Evolutionary conservation across 2,113 vertebrate genomes (phyloP).

Genomic region (Jaculus jaculus): DNA sequence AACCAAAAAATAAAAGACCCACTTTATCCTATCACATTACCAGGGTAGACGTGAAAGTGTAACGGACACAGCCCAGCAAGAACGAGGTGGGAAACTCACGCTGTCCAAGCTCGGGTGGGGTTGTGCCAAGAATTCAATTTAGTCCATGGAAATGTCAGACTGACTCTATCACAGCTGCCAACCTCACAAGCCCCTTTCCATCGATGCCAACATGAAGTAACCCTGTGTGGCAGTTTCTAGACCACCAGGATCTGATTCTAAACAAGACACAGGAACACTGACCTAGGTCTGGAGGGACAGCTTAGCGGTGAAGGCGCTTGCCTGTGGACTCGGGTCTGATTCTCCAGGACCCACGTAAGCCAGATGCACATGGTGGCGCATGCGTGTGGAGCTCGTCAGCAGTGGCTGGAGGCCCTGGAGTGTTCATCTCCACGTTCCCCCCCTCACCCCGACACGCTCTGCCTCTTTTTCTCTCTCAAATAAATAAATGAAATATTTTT

Average conservation of each 20-base stretch:
- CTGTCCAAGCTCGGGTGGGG: not conserved
- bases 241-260: not conserved
- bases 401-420: too few relatives aligned
- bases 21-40: not conserved
- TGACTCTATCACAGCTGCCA: not conserved
- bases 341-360: too few relatives aligned
- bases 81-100: not conserved
- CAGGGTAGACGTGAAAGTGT: constrained; percentile 9
- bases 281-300: not conserved
- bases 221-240: not conserved
- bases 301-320: too few relatives aligned
- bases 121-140: constrained; percentile 36
- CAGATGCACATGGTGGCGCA: too few relatives aligned
- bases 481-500: too few relatives aligned
- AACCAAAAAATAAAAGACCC: too few relatives aligned
- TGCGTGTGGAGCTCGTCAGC: too few relatives aligned
- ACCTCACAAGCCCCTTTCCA: not conserved
- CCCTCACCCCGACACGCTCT: too few relatives aligned
- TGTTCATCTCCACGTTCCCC: too few relatives aligned
- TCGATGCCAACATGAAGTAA: not conserved
- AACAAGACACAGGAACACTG: not conserved
- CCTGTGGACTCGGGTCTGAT: too few relatives aligned
- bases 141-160: constrained; percentile 23
- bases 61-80: not conserved
- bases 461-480: too few relatives aligned